Conservation (phyloP, 2,113 vertebrate species). For the Siphamia tubifer region DNA sequence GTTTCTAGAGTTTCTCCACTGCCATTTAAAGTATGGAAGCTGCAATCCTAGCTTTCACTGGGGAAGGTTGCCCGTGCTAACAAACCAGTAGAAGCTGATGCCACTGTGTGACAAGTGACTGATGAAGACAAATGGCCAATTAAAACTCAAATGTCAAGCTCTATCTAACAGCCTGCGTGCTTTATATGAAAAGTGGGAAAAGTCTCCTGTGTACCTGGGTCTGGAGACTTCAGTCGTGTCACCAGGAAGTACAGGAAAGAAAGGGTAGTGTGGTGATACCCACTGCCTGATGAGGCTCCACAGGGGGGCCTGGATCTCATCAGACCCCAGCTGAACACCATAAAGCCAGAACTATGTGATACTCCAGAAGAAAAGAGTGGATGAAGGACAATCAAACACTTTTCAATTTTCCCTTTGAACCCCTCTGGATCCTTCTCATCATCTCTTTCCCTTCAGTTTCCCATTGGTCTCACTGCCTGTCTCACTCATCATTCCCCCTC, state of each 20-base stretch:
- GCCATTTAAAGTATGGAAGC: not conserved
- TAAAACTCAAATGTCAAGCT: slow-evolving; percentile 44
- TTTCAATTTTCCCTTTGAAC: slow-evolving; percentile 14
- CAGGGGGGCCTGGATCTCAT: slow-evolving; percentile 58
- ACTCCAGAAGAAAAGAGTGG: slow-evolving; percentile 25
- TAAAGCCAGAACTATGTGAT: slow-evolving; percentile 13
- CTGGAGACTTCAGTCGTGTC: not conserved
- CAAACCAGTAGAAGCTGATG: slow-evolving; percentile 21
- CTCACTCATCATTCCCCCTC: not conserved
- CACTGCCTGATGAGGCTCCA: slow-evolving; percentile 48
- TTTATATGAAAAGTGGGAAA: not conserved
- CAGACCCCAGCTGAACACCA: slow-evolving; percentile 47
- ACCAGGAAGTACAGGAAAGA: slow-evolving; percentile 1
- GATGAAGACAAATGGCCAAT: slow-evolving; percentile 47
- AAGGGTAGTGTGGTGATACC: slow-evolving; percentile 13
- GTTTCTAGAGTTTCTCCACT: slow-evolving; percentile 7
- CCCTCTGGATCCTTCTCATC: slow-evolving; percentile 4
- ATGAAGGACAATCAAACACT: slow-evolving; percentile 50
- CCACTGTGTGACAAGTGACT: slow-evolving; percentile 18
- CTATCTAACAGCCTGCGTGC: not conserved
- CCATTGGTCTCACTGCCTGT: not conserved
- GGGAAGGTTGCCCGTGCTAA: slow-evolving; percentile 16
- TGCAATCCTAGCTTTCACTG: not conserved
- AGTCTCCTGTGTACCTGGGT: not conserved
- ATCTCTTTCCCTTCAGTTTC: not conserved